These are phyloP conservation scores for Cheilosia vernalis DNA, from an alignment of 2,888 invertebrate genomes.

Conservation along the genomic window DNA sequence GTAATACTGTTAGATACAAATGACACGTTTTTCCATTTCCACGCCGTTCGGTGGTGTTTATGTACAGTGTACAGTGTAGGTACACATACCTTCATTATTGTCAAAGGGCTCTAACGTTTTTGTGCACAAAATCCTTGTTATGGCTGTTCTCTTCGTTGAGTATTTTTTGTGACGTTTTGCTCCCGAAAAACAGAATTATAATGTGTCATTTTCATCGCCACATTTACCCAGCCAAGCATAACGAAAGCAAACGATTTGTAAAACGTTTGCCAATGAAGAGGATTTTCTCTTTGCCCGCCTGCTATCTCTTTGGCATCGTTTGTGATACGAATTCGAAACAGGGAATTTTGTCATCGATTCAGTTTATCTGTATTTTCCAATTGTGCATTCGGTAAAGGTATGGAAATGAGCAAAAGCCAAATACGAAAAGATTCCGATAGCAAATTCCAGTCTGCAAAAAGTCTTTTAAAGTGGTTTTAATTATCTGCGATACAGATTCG, in stretches of 20 bases:
- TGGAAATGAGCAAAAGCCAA: constrained; percentile 3
- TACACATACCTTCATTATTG: no score
- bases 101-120: no score
- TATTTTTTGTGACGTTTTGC: constrained; percentile 5
- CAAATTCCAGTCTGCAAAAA: no score
- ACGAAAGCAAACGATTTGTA: constrained; percentile 25
- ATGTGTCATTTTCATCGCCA: constrained; percentile 18
- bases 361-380: neutral
- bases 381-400: neutral
- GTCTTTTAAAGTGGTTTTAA: no score
- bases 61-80: no score
- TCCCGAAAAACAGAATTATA: constrained; percentile 11
- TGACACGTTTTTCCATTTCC: constrained; percentile 14
- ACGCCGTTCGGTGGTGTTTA: neutral
- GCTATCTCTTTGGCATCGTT: neutral
- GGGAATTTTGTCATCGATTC: neutral
- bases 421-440: no score
- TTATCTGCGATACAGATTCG: no score
- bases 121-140: neutral
- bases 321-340: neutral
- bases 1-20: constrained; percentile 1
- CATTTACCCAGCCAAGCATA: constrained; percentile 10
- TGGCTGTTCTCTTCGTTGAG: neutral
- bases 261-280: constrained; percentile 18
- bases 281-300: neutral